phyloP scores from a whole-genome alignment of 2,797 vertebrate genomes.

The Lycodopsis pacificus region DNA sequence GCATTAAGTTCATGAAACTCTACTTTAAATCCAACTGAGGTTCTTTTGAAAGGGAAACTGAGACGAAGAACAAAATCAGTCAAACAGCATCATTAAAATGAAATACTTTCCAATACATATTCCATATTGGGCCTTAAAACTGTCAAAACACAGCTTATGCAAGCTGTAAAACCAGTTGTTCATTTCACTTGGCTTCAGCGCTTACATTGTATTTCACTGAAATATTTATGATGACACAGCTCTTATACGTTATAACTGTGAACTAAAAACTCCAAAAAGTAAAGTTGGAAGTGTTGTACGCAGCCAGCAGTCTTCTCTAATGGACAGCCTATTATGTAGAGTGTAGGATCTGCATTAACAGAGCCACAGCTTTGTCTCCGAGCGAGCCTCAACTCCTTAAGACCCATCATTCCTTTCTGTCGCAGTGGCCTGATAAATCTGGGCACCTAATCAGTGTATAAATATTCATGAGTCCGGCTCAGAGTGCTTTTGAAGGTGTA shows the following conservation, averaged over 20 bases:
- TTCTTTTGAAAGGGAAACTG: neutral
- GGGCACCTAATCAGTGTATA: slow-evolving; percentile 83
- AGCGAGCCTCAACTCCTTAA: slow-evolving; percentile 65
- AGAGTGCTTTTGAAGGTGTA: slow-evolving; percentile 77
- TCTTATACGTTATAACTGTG: slow-evolving; percentile 12
- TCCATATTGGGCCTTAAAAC: neutral
- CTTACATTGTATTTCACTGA: neutral
- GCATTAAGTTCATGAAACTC: neutral
- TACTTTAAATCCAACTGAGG: neutral
- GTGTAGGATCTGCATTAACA: slow-evolving; percentile 59
- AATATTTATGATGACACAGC: slow-evolving; percentile 22
- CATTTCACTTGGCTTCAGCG: neutral
- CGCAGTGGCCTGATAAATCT: slow-evolving; percentile 80
- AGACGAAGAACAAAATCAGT: neutral
- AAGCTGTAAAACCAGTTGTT: neutral
- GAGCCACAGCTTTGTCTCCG: slow-evolving; percentile 62
- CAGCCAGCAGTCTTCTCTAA: slow-evolving; percentile 41
- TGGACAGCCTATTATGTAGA: slow-evolving; percentile 53
- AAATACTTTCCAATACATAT: neutral
- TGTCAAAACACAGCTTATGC: slow-evolving; percentile 14
- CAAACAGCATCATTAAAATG: neutral
- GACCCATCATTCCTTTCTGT: slow-evolving; percentile 75
- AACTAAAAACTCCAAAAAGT: slow-evolving; percentile 11
- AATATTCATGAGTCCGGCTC: slow-evolving; percentile 82
- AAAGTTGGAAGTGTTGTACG: slow-evolving; percentile 24